A percentile compares a stretch with the other conserved stretches of the same genome.
phyloP scores from a whole-genome alignment of 1,140 invertebrate genomes.

The Cotesia vestalis region DNA sequence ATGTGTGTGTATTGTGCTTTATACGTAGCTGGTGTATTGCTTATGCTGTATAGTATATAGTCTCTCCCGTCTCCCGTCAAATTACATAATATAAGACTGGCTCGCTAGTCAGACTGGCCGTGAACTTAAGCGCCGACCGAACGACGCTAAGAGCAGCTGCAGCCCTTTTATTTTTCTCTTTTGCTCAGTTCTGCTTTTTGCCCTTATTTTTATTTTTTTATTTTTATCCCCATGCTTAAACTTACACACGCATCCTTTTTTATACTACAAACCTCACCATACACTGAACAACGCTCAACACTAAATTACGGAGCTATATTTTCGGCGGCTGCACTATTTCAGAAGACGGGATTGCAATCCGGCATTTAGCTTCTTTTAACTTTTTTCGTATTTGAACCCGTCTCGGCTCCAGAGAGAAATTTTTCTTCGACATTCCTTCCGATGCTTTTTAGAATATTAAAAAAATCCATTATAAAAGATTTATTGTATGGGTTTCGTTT shows the following conservation, averaged over 20 bases:
- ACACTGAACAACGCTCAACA: neutral
- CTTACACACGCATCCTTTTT: neutral
- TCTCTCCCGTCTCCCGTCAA: slow-evolving; percentile 41
- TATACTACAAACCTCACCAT: neutral
- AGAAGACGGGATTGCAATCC: slow-evolving; percentile 19
- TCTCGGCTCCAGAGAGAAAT: no score
- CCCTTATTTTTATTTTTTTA: neutral
- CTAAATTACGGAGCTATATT: no score
- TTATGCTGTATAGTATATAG: slow-evolving; percentile 56
- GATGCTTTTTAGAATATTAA: no score
- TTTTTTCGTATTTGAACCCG: no score
- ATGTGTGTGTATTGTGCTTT: no score
- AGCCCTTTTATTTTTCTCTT: slow-evolving; percentile 42
- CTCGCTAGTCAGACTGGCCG: slow-evolving; percentile 58
- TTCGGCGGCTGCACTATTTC: slow-evolving; percentile 11
- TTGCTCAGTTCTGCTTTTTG: neutral
- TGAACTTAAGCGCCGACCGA: slow-evolving; percentile 60
- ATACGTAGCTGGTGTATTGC: no score
- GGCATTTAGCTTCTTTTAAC: neutral
- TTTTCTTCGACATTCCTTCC: no score
- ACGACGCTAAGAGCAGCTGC: slow-evolving; percentile 37
- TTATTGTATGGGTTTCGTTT: no score
- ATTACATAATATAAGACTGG: neutral
- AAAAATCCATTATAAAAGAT: no score
- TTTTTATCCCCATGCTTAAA: neutral